Evolutionary conservation across 2,888 invertebrate species (phyloP).

Genomic region (Aricia artaxerxes): DNA sequence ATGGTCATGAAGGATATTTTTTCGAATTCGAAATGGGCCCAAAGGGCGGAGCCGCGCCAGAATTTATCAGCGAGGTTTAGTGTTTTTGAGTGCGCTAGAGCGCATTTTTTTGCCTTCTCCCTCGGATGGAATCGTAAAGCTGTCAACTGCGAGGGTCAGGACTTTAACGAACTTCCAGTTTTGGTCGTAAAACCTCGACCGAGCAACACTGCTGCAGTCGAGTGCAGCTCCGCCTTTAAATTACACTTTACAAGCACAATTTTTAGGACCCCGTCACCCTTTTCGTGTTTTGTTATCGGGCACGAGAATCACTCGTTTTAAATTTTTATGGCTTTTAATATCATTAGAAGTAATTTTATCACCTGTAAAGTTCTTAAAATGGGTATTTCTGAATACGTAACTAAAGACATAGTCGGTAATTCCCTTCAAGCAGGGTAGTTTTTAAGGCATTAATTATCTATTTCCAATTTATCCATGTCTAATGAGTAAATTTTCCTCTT

Average conservation of each 20-base stretch:
- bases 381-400: background rate
- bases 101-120: conserved; percentile 53
- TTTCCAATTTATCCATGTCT: background rate
- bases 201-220: conserved; percentile 47
- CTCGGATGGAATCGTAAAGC: conserved; percentile 71
- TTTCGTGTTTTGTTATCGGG: conserved; percentile 29
- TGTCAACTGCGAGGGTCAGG: conserved; percentile 55
- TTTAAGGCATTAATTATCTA: too few relatives aligned
- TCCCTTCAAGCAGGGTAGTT: background rate
- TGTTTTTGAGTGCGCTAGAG: conserved; percentile 57
- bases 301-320: conserved; percentile 1
- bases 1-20: conserved; percentile 69
- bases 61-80: conserved; percentile 60
- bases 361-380: conserved; percentile 7
- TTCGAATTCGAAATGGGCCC: conserved; percentile 64
- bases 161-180: conserved; percentile 61
- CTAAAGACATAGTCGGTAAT: background rate
- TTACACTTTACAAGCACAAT: conserved; percentile 55
- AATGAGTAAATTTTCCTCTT: conserved; percentile 43
- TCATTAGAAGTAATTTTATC: background rate
- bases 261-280: conserved; percentile 33
- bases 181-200: conserved; percentile 60
- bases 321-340: conserved; percentile 1
- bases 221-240: conserved; percentile 49
- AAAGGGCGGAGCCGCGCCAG: conserved; percentile 60